Evolutionary conservation across 1,140 invertebrate genomes (phyloP), one percentile per base, ranked within the genome.

Genomic region (Diorhabda sublineata): DNA sequence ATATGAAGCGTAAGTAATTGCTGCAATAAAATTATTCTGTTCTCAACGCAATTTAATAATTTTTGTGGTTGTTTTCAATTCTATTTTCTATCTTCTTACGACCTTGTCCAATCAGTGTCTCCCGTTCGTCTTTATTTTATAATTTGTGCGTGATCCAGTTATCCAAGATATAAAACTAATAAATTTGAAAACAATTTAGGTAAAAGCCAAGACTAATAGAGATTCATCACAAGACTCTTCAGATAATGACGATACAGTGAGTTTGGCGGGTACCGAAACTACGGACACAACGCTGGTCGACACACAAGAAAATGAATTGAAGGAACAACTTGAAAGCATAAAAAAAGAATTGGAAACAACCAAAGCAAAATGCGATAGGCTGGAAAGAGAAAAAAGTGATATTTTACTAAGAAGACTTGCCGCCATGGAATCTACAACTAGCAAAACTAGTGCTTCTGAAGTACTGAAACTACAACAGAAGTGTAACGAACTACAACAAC

Each of bases 371-470:
- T 93, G 92, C 75, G 91, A 94, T 75, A 83, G 87, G 75, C 87
- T 91, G 2, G 93, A 96, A 81, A 89, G 91, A 66, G 93, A 96
- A 77, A 96, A 96, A 76, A 93, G 90, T 76, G 93, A 96, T 74
- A 90, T 96, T 71, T 77, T 95, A 60, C 80, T 94, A 26, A 82
- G 92, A 72, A 84, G 91, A 69, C 80, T 95, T 58, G 87, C 91
- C 5, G 89, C 88, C 5, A 89, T 93, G 78, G 91, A 94, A 71
- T 88, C 89, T 0, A 84, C 87, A n/a, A 87, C 91, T 2, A 87
- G 87, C 75, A 88, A 89, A 68, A 90, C 88, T 2, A 86, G 88
- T 0, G 86, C 88, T 41, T 87, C 88, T 4, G 89, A 91, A 79
- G 87, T 83, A 43, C 80, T 90, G 26, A 91, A 91, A 78, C 78